A percentile compares a stretch with the other conserved stretches of the same genome.
Conservation (phyloP, 2,113 vertebrate genomes). For the Erythrolamprus reginae region DNA sequence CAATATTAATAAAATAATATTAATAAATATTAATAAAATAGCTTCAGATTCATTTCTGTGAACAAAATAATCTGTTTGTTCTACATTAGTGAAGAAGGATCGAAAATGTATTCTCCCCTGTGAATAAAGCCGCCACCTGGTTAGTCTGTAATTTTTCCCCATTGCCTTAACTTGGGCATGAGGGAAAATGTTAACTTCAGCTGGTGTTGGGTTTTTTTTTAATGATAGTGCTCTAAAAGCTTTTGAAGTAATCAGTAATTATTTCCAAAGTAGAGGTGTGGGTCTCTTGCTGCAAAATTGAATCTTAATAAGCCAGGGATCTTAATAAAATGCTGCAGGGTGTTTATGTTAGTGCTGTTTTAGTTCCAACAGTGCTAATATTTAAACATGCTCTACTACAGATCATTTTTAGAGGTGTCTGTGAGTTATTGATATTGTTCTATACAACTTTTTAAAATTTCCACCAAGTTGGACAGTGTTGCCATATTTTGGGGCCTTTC, state of each 20-base stretch:
- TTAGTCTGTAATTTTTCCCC: not conserved
- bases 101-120: not conserved
- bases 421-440: not conserved
- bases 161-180: not conserved
- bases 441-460: not conserved
- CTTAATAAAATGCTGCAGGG: not conserved
- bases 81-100: not conserved
- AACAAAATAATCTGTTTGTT: not conserved
- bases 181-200: not conserved
- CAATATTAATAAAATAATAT: too few relatives aligned
- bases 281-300: not conserved
- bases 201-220: not conserved
- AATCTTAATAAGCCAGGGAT: not conserved
- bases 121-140: not conserved
- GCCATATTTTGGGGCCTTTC: not conserved
- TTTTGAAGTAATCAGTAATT: not conserved
- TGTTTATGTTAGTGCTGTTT: not conserved
- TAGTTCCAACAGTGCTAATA: not conserved
- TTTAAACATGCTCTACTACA: not conserved
- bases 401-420: not conserved
- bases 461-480: not conserved
- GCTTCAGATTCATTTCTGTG: not conserved
- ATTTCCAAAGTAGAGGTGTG: not conserved
- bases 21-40: too few relatives aligned
- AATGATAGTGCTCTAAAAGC: not conserved